These are phyloP conservation scores for Zaprionus kolodkinae DNA, from an alignment of 1,140 invertebrate species.

Conservation along the genomic window DNA sequence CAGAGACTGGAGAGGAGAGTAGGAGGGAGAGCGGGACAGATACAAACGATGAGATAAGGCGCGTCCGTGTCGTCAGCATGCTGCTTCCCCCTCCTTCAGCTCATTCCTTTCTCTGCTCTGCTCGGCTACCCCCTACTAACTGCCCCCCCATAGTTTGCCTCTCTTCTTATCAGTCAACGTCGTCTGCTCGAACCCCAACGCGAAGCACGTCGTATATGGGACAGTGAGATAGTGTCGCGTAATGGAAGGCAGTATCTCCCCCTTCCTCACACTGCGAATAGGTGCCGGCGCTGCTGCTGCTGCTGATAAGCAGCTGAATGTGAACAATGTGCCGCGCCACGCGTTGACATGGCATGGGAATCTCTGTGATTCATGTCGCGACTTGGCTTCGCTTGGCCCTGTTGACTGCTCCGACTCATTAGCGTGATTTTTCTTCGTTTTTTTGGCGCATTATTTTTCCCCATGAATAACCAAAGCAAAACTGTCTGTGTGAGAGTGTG, in stretches of 20 bases:
- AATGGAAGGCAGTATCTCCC: neutral
- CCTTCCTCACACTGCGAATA: neutral
- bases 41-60: constrained; percentile 37
- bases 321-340: neutral
- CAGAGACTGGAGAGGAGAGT: neutral
- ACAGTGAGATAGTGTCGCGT: constrained; percentile 43
- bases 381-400: constrained; percentile 6
- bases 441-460: constrained; percentile 4
- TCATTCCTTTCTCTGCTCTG: neutral
- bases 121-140: neutral
- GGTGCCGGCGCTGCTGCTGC: constrained; percentile 7
- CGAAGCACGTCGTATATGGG: constrained; percentile 40
- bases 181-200: neutral
- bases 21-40: constrained; percentile 1
- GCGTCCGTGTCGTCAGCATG: constrained; percentile 33
- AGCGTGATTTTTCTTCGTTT: constrained; percentile 18
- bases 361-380: constrained; percentile 33
- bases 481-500: neutral
- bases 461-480: neutral
- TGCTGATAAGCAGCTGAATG: constrained; percentile 9
- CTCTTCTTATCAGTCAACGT: constrained; percentile 56
- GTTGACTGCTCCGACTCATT: constrained; percentile 19
- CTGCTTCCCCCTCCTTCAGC: neutral
- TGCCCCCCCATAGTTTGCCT: constrained; percentile 1
- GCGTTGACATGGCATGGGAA: constrained; percentile 35